Percentiles rank a stretch among this genome's conserved stretches.
These are phyloP conservation scores for Arbacia lixula DNA, from an alignment of 53 echinoderm and acorn worm species.

Conservation along the genomic window DNA sequence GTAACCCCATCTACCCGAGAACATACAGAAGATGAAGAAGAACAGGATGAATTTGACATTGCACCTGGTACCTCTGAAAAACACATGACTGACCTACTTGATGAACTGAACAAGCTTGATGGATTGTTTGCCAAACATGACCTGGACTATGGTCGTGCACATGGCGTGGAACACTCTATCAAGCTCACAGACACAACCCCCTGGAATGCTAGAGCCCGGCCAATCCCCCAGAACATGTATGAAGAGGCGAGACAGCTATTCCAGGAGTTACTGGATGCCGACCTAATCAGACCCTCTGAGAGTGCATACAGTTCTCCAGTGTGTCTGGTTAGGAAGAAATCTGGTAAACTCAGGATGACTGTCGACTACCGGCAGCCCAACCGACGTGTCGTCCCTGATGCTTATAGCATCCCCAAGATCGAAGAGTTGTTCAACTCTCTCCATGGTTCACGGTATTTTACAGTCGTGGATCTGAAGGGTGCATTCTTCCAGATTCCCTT, in stretches of 20 bases:
- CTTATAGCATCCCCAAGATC: slow-evolving; percentile 24
- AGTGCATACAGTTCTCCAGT: slow-evolving; percentile 37
- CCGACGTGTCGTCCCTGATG: slow-evolving; percentile 17
- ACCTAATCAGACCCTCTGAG: slow-evolving; percentile 20
- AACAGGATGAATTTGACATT: neutral
- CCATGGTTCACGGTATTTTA: slow-evolving; percentile 15
- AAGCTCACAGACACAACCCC: slow-evolving; percentile 13
- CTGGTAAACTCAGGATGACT: slow-evolving; percentile 6
- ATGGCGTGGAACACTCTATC: slow-evolving; percentile 7
- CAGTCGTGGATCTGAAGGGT: slow-evolving; percentile 21
- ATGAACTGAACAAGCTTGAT: neutral
- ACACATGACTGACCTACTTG: neutral
- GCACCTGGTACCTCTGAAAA: neutral
- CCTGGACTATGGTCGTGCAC: slow-evolving; percentile 8
- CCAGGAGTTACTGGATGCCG: slow-evolving; percentile 26
- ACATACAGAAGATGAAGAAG: neutral
- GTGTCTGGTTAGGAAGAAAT: slow-evolving; percentile 23
- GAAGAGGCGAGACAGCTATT: slow-evolving; percentile 33
- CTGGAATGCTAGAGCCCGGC: neutral
- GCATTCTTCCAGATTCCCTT: slow-evolving; percentile 34
- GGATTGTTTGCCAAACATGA: slow-evolving; percentile 5
- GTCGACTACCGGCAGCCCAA: slow-evolving; percentile 24
- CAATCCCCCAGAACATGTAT: slow-evolving; percentile 48
- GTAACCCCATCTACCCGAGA: neutral
- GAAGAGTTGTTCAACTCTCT: slow-evolving; percentile 25